These are phyloP conservation scores for Nymphalis polychloros DNA, from an alignment of 2,888 invertebrate genomes.

Conservation along the genomic window DNA sequence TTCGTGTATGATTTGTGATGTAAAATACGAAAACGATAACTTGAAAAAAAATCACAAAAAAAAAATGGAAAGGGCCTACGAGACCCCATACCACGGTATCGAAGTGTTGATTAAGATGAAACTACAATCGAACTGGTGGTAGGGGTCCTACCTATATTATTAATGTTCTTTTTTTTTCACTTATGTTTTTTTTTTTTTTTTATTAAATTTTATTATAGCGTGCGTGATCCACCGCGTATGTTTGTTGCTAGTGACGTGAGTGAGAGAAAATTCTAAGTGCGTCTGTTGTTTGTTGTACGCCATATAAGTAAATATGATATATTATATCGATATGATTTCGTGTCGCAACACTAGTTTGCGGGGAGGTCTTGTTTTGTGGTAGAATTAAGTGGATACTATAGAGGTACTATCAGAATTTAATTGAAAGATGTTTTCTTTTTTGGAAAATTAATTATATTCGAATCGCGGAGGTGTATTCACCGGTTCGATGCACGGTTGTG, in stretches of 20 bases:
- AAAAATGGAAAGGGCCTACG: conserved; percentile 62
- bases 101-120: conserved; percentile 42
- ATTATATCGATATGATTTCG: conserved; percentile 48
- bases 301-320: conserved; percentile 56
- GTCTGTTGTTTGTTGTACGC: conserved; percentile 78
- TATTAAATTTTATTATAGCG: conserved; percentile 73
- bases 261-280: conserved; percentile 66
- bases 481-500: conserved; percentile 36
- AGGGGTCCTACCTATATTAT: conserved; percentile 48
- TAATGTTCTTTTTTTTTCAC: conserved; percentile 51
- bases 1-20: conserved; percentile 68
- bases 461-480: conserved; percentile 36
- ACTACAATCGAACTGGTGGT: conserved; percentile 51
- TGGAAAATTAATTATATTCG: conserved; percentile 23
- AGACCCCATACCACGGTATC: conserved; percentile 57
- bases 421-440: conserved; percentile 22
- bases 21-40: conserved; percentile 48
- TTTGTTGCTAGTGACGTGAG: conserved; percentile 62
- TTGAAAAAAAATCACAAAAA: conserved; percentile 54
- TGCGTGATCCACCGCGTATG: conserved; percentile 55
- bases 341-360: conserved; percentile 50
- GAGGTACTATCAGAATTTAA: conserved; percentile 14
- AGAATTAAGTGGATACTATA: conserved; percentile 28
- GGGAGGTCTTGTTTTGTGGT: conserved; percentile 29
- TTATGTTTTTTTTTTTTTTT: conserved; percentile 53